Base-by-base conservation (phyloP, 2,113 vertebrate genomes). In the Silurus glanis region DNA sequence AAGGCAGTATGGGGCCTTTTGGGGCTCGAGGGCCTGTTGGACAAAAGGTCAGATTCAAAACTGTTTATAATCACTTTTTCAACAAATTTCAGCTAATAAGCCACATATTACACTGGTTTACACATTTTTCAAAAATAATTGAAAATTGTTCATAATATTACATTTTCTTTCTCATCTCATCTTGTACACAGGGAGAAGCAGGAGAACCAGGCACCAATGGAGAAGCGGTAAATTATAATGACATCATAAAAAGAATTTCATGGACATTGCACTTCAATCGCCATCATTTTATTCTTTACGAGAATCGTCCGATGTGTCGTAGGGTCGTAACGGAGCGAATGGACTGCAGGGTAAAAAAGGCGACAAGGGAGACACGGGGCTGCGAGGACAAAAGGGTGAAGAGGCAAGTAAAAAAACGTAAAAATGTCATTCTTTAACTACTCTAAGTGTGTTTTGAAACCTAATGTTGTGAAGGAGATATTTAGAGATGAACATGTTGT, bases 21-120 rank as follows among this genome's bases (percentile, higher is more conserved):
- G 97, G 97, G 87, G 91, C 93, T 53, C 93, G 97, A 89, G 97
- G 97, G 67, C 95, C 95, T 0, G 96, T 94, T 2, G 97, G 97
- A 17, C 96, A 97, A 90, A 98, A 98, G 95, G 97, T 96, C 88
- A 85, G 28, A 28, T 74, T 83, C 23, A 51, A 14, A 23, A 21
- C 14, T 45, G 53, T 47, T 55, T 5, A 79, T 37, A 13, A 5
- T 45, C n/a, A 28, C 4, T n/a, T 25, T 12, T n/a, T 1, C 14
- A 5, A 8, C 5, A 16, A 28, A 28, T 47, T 72, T 9, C 9
- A 53, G 55, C n/a, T 69, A 53, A 53, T 49, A 23, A 58, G 25
- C 14, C 67, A 13, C 23, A n/a, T 19, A 21, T 28, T 49, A 49
- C 71, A 49, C 71, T 49, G 71, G 37, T 49, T 23, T 74, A 25